Conservation (phyloP, 1,140 invertebrate species). For the Sminthurides bifidus region DNA sequence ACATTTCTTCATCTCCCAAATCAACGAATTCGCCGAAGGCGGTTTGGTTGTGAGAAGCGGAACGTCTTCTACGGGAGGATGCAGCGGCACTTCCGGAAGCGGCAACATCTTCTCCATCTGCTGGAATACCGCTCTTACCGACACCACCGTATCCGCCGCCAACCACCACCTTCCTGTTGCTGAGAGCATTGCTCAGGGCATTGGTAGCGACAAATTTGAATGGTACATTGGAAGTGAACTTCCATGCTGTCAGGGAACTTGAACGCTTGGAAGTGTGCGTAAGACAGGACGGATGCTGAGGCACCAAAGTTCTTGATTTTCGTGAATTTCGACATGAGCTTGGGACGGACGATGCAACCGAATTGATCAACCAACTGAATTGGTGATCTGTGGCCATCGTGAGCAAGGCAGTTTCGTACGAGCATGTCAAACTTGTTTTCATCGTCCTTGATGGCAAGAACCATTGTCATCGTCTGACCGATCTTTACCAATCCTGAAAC, state of each 20-base stretch:
- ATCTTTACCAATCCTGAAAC: conserved; percentile 89
- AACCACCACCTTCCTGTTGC: conserved; percentile 54
- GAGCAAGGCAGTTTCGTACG: conserved; percentile 84
- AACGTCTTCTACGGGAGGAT: conserved; percentile 26
- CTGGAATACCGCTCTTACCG: conserved; percentile 27
- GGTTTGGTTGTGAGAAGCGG: conserved; percentile 52
- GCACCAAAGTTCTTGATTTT: conserved; percentile 93
- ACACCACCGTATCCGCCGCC: conserved; percentile 40
- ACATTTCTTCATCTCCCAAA: conserved; percentile 22
- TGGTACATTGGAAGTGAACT: conserved; percentile 90
- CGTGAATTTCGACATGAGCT: conserved; percentile 77
- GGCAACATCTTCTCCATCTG: conserved; percentile 33
- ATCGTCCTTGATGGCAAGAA: conserved; percentile 87
- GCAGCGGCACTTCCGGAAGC: conserved; percentile 46
- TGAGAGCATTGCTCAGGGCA: conserved; percentile 69
- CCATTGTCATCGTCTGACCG: conserved; percentile 95
- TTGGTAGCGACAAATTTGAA: conserved; percentile 83
- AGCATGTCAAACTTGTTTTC: conserved; percentile 94
- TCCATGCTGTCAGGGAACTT: conserved; percentile 92
- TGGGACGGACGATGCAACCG: conserved; percentile 80
- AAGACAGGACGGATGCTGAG: conserved; percentile 55
- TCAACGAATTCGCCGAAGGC: conserved; percentile 51
- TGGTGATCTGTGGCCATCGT: conserved; percentile 85
- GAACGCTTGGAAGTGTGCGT: conserved; percentile 57
- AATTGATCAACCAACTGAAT: conserved; percentile 87